Evolutionary conservation across 2,113 vertebrate species (phyloP).

Genomic region (Melanocharis versteri): DNA sequence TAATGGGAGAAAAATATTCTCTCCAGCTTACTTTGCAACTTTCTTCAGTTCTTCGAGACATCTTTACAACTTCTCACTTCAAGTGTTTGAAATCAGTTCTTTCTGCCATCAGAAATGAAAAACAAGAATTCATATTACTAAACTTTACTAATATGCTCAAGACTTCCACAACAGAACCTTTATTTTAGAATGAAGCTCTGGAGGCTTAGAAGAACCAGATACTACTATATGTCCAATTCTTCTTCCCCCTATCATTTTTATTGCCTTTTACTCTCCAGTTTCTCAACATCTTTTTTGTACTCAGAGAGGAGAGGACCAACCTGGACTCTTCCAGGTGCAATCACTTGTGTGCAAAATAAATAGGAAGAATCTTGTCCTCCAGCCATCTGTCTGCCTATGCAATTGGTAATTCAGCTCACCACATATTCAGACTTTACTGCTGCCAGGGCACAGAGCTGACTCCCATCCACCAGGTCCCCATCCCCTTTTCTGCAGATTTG

Average conservation of each 20-base stretch:
- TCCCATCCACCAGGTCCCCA: background rate
- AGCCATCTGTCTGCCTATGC: background rate
- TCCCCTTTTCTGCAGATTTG: background rate
- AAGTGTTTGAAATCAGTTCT: background rate
- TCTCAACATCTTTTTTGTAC: background rate
- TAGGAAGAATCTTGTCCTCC: background rate
- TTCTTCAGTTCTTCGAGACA: background rate
- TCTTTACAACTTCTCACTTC: background rate
- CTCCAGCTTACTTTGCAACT: background rate
- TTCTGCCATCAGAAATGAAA: background rate
- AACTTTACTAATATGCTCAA: background rate
- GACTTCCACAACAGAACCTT: background rate
- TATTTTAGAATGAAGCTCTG: background rate
- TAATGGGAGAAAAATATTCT: background rate
- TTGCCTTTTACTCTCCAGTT: background rate
- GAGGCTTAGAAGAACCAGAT: background rate
- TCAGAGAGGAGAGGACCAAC: background rate
- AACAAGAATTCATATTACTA: background rate
- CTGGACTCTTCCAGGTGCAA: background rate
- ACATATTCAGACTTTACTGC: background rate
- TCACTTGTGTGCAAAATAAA: background rate
- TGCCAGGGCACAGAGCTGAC: background rate
- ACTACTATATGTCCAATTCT: background rate
- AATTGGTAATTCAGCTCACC: background rate
- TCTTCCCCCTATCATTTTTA: background rate